Base-by-base conservation (phyloP, 2,888 invertebrate genomes). In the Physocephala rufipes region DNA sequence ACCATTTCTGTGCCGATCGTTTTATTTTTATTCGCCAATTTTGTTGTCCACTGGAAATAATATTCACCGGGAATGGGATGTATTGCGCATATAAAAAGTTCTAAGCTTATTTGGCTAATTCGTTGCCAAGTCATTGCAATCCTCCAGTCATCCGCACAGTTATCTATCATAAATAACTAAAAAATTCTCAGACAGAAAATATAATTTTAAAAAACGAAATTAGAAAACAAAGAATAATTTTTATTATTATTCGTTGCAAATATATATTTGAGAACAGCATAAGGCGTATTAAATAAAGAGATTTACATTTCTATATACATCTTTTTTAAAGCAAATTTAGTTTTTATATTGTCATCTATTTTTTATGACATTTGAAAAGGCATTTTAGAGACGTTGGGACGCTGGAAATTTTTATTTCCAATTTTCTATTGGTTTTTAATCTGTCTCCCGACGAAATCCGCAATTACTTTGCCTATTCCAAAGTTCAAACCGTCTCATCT, bases 71-170 rank as follows among this genome's bases (percentile, higher is more conserved):
- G 99, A 81, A 99, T 94, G 72, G 99, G 99, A 88, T 99, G 99
- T 81, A 99, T 92, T 82, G 97, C 96, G 88, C 99, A 99, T 85
- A 99, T 95, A 80, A 92, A 88, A 81, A 99, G 90, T 88, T 99
- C 99, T 83, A 96, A 89, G 73, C 91, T 89, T 85, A 98, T 96
- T 88, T 95, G 95, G 82, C 92, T 91, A 87, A 97, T 94, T 87
- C 99, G 91, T 88, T 97, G 96, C 93, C 96, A 96, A 80, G 98
- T 99, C 94, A 99, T 97, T 82, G 99, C 99, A 88, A 99, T 99
- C 86, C 99, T 91, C 99, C 99, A 99, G 89, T 99, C 99, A 87
- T 99, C 99, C 78, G 99, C 97, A 89, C 98, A 98, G 90, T 99
- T 99, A 91, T 99, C 99, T 89, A 99, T 97, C 95, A 99, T 98